Evolutionary conservation across 1,140 invertebrate species (phyloP).

Genomic region (Drosophila tropicalis): DNA sequence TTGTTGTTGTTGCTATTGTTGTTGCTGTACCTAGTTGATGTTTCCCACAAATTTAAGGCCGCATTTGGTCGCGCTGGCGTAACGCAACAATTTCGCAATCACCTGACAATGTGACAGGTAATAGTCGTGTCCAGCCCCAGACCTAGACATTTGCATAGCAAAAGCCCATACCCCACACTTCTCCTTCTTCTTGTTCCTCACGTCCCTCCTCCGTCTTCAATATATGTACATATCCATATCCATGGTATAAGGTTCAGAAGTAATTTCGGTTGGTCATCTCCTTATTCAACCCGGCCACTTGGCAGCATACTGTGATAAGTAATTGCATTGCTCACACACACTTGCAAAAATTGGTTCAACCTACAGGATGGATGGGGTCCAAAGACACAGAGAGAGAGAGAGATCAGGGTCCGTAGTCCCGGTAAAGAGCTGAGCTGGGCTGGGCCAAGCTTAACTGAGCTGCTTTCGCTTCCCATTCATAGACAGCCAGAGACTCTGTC

Average conservation of each 20-base stretch:
- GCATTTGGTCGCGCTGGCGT: slow-evolving; percentile 62
- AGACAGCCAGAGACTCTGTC: slow-evolving; percentile 28
- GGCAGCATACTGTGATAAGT: slow-evolving; percentile 77
- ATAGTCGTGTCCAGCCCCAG: slow-evolving; percentile 75
- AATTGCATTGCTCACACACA: slow-evolving; percentile 68
- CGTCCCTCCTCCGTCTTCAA: background rate
- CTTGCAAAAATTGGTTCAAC: slow-evolving; percentile 60
- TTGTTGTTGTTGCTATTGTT: slow-evolving; percentile 29
- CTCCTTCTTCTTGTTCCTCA: background rate
- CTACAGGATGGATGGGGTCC: background rate
- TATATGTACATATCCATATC: too few relatives aligned
- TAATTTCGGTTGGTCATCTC: slow-evolving; percentile 63
- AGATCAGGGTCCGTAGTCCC: too few relatives aligned
- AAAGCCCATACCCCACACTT: background rate
- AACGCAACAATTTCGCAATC: slow-evolving; percentile 81
- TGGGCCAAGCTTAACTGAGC: too few relatives aligned
- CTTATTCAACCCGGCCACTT: slow-evolving; percentile 23
- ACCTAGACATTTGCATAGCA: slow-evolving; percentile 69
- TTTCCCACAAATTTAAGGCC: slow-evolving; percentile 79
- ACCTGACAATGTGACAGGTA: slow-evolving; percentile 82
- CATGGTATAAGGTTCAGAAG: slow-evolving; percentile 36
- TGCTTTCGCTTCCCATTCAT: slow-evolving; percentile 61
- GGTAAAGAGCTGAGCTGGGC: background rate
- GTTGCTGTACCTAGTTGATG: slow-evolving; percentile 63
- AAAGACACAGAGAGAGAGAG: too few relatives aligned